phyloP scores from a whole-genome alignment of 2,888 invertebrate genomes.

The Microplitis manilae region DNA sequence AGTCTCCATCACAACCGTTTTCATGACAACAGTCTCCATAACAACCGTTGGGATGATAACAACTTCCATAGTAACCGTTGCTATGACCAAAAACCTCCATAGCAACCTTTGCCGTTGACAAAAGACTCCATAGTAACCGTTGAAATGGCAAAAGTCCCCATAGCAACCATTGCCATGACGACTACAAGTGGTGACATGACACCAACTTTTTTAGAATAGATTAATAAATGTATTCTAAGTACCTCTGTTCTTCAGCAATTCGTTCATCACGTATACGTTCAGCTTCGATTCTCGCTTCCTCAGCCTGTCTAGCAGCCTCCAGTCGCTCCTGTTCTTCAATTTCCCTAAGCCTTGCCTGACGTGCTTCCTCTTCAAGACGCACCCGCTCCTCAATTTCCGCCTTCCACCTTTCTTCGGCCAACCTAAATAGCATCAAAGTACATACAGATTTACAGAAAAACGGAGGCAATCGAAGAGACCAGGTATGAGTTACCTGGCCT shows the following conservation, averaged over 20 bases:
- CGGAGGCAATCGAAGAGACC: conserved; percentile 49
- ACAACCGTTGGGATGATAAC: no score
- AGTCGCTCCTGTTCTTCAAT: conserved; percentile 72
- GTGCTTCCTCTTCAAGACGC: conserved; percentile 64
- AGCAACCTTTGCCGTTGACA: no score
- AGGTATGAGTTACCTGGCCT: conserved; percentile 50
- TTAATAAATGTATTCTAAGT: neutral
- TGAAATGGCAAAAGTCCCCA: no score
- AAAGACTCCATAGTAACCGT: no score
- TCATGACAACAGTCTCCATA: no score
- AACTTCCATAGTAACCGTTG: no score
- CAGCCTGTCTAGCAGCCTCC: conserved; percentile 73
- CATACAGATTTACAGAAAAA: conserved; percentile 30
- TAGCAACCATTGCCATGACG: no score
- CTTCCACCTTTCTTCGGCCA: conserved; percentile 63
- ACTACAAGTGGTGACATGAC: no score
- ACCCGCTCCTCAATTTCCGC: conserved; percentile 63
- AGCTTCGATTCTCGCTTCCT: conserved; percentile 71
- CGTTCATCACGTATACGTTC: conserved; percentile 73
- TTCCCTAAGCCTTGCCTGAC: conserved; percentile 73
- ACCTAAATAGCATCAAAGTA: conserved; percentile 49
- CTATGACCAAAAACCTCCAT: no score
- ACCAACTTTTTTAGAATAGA: no score
- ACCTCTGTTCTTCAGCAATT: conserved; percentile 49
- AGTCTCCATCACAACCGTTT: no score